Base-by-base conservation (phyloP, 1,140 invertebrate species). In the Phymorhynchus buccinoides region DNA sequence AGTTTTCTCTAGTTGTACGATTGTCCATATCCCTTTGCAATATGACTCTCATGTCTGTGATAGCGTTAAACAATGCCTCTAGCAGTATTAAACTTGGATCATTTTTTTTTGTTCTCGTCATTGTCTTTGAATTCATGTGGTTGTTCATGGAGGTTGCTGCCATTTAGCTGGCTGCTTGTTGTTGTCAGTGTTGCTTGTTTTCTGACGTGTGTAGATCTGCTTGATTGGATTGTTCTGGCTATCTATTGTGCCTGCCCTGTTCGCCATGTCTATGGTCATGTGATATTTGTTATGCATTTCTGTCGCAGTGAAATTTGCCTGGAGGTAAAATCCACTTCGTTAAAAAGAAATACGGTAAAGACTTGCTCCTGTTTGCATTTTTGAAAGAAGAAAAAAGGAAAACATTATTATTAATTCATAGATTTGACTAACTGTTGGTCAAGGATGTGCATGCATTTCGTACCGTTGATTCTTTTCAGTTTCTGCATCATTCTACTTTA, bases 11-110 rank as follows among this genome's bases (percentile, higher is more conserved):
- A 41, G 35, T 14, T 75, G 16, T 18, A 71, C 27, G 32, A 75
- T 37, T 75, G 73, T 62, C 56, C 56, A 27, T 6, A 22, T 75
- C 41, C 35, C 16, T 41, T 41, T 75, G 73, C 73, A 75, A 75
- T 75, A 75, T 75, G n/a, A n/a, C n/a, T 71, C 35, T 37, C 35
- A 75, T 22, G 73, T 27, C 73, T 75, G 73, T 75, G 73, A 75
- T 75, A 75, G 73, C 41, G 32, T 75, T 32, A 27, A 73, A 73
- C 30, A 73, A 73, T 73, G 73, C 73, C 73, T 75, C 27, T 75
- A 7, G 37, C 73, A 75, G 73, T 75, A 75, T 75, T 75, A 75
- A 62, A 62, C 12, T 22, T 22, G 22, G 22, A 27, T 62, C 22
- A 22, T 52, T 52, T 9, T 52, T 52, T 52, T 52, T 18, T 62